phyloP scores from a whole-genome alignment of 1,140 invertebrate species.

The Pseudomyrmex flavicornis region DNA sequence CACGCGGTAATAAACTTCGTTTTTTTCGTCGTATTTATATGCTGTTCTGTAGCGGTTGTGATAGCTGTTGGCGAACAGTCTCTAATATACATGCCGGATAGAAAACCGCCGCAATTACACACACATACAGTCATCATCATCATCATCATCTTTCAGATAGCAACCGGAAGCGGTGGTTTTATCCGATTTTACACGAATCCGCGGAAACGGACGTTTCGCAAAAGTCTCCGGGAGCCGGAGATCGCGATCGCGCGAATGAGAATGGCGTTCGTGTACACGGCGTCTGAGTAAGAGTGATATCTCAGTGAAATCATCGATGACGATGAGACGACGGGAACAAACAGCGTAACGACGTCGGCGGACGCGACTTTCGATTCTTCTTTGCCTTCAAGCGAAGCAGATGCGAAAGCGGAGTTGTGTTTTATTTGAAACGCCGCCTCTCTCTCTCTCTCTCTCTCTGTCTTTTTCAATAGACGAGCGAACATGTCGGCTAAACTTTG shows the following conservation, averaged over 20 bases:
- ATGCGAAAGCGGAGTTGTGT: background rate
- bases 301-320: constrained; percentile 79
- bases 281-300: constrained; percentile 68
- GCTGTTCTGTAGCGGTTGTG: constrained; percentile 10
- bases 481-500: background rate
- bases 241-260: constrained; percentile 38
- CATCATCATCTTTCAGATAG: constrained; percentile 28
- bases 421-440: background rate
- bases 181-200: constrained; percentile 50
- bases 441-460: too few species aligned
- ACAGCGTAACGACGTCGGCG: constrained; percentile 56
- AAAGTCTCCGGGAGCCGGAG: constrained; percentile 44
- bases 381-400: constrained; percentile 1
- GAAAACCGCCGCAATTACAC: constrained; percentile 55
- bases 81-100: constrained; percentile 31
- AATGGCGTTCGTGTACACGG: background rate
- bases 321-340: constrained; percentile 71
- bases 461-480: too few species aligned
- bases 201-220: constrained; percentile 39
- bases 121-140: background rate
- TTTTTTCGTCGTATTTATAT: constrained; percentile 42
- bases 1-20: constrained; percentile 19
- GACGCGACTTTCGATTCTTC: constrained; percentile 74
- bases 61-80: background rate
- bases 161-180: constrained; percentile 27